These are phyloP conservation scores for Tachina fera DNA, from an alignment of 2,888 invertebrate genomes.

Conservation along the genomic window DNA sequence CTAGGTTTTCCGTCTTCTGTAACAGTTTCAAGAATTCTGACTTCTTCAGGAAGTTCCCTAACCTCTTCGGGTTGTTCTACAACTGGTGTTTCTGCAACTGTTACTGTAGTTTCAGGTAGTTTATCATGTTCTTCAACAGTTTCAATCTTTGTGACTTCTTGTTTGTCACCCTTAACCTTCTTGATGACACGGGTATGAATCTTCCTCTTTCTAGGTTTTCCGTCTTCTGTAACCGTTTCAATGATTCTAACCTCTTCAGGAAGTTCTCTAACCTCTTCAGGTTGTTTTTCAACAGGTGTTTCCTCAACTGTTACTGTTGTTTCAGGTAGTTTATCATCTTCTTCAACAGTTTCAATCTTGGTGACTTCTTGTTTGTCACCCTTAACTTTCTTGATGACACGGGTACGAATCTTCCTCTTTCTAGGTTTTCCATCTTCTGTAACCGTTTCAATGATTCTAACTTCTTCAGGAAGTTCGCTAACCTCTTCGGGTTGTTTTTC, in stretches of 20 bases:
- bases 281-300: constrained; percentile 1
- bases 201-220: constrained; percentile 1
- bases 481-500: constrained; percentile 18
- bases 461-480: constrained; percentile 21
- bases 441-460: constrained; percentile 2
- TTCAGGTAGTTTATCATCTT: constrained; percentile 26
- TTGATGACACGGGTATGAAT: background rate
- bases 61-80: background rate
- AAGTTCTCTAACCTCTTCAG: background rate
- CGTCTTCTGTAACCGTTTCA: background rate
- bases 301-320: constrained; percentile 27
- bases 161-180: background rate
- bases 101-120: background rate
- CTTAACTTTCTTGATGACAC: constrained; percentile 24
- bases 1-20: constrained; percentile 4
- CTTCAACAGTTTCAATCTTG: constrained; percentile 34
- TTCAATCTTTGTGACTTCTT: constrained; percentile 1
- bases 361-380: constrained; percentile 30
- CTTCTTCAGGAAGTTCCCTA: constrained; percentile 14
- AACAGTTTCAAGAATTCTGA: background rate
- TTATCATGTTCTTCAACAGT: background rate
- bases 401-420: constrained; percentile 32
- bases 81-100: background rate
- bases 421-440: constrained; percentile 14
- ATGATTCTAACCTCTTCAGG: constrained; percentile 25